phyloP scores from a whole-genome alignment of 2,113 vertebrate species.

The Paratilapia polleni region DNA sequence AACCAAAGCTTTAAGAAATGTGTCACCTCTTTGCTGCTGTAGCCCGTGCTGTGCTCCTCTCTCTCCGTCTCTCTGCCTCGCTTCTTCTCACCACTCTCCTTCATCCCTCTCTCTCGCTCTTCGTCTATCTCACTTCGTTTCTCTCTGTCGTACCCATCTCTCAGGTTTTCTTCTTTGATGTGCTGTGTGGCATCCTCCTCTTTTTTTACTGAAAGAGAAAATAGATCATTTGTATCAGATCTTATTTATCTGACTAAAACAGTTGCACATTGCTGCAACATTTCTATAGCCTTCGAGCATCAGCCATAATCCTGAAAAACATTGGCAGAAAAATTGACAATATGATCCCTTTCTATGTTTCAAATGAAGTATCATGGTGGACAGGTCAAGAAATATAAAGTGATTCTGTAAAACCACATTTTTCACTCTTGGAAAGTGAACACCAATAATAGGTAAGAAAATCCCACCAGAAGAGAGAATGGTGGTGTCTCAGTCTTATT shows the following conservation, averaged over 20 bases:
- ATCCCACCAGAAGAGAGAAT: no score
- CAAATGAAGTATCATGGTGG: no score
- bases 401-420: no score
- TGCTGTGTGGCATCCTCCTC: slow-evolving; percentile 44
- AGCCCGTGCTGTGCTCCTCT: slow-evolving; percentile 39
- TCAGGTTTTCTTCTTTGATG: slow-evolving; percentile 68
- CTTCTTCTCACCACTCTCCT: slow-evolving; percentile 54
- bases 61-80: slow-evolving; percentile 41
- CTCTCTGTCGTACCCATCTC: slow-evolving; percentile 44
- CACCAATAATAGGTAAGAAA: no score
- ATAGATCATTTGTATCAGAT: background rate
- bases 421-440: no score
- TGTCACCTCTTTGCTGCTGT: slow-evolving; percentile 72
- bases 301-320: no score
- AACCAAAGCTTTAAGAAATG: no score
- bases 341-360: no score
- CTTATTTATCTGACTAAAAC: background rate
- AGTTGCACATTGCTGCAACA: background rate
- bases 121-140: slow-evolving; percentile 34
- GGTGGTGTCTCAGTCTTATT: no score
- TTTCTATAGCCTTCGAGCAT: rapidly evolving
- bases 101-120: slow-evolving; percentile 43
- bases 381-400: no score
- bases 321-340: no score
- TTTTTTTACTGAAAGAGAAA: slow-evolving; percentile 49